Conservation (phyloP, 2,888 invertebrate genomes). For the Caenorhabditis sulstoni region DNA sequence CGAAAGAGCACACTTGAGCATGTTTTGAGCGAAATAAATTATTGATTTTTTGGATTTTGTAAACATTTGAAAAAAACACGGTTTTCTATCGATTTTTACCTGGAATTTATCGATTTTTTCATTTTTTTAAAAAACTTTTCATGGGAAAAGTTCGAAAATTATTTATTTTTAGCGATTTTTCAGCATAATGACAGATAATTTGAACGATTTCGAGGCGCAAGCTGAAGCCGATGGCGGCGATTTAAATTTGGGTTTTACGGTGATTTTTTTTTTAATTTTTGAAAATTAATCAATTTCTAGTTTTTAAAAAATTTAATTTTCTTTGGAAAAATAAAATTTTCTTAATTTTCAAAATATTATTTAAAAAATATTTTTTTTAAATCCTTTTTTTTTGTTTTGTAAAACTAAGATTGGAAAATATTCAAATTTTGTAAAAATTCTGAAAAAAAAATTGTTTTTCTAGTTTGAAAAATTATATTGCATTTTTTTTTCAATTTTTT, state of each 20-base stretch:
- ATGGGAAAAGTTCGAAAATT: too few species aligned
- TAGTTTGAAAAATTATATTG: neutral
- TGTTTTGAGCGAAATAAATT: neutral
- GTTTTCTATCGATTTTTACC: neutral
- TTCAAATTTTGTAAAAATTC: too few species aligned
- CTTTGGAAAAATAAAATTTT: too few species aligned
- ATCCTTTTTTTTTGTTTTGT: too few species aligned
- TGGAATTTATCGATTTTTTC: neutral
- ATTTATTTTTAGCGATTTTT: neutral
- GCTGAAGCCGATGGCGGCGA: constrained; percentile 28
- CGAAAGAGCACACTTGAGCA: constrained; percentile 2
- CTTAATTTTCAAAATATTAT: too few species aligned
- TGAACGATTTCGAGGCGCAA: constrained; percentile 49
- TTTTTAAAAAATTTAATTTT: too few species aligned
- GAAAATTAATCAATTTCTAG: too few species aligned
- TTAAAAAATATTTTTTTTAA: too few species aligned
- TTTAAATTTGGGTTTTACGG: constrained; percentile 49
- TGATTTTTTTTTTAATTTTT: constrained; percentile 14
- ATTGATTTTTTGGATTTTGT: neutral
- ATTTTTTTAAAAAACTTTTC: neutral
- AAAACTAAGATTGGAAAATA: too few species aligned
- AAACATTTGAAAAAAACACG: neutral
- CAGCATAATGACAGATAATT: constrained; percentile 14
- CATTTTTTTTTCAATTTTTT: neutral
- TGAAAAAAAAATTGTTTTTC: too few species aligned